These are phyloP conservation scores for Cephalopterus ornatus DNA, from an alignment of 2,113 vertebrate species.

Conservation along the genomic window DNA sequence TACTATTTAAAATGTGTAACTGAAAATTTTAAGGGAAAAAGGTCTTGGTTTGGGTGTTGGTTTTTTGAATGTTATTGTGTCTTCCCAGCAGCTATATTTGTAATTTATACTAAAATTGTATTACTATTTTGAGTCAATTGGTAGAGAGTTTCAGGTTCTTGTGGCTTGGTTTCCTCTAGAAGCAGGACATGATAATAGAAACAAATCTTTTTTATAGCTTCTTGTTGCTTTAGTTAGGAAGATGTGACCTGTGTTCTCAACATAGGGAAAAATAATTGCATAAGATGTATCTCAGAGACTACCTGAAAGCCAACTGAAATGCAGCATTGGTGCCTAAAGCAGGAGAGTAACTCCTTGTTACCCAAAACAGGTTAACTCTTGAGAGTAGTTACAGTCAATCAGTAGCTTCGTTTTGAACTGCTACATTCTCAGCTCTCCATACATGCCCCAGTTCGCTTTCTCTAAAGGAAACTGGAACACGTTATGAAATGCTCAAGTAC, in stretches of 20 bases:
- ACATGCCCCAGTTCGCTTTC: rapidly evolving
- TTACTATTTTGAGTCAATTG: background rate
- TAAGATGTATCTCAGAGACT: background rate
- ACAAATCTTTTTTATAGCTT: background rate
- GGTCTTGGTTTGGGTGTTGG: background rate
- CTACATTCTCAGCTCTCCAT: background rate
- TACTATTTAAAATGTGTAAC: background rate
- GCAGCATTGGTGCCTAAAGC: background rate
- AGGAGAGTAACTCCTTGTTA: background rate
- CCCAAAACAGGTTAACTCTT: background rate
- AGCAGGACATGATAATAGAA: background rate
- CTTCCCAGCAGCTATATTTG: background rate
- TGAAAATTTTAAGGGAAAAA: background rate
- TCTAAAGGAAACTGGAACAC: background rate
- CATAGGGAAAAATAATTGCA: background rate
- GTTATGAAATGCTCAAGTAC: rapidly evolving
- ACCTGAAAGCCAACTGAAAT: background rate
- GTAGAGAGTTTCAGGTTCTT: background rate
- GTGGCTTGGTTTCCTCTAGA: background rate
- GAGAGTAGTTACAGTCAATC: background rate
- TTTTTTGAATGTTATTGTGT: background rate
- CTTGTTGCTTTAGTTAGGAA: background rate
- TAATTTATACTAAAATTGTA: background rate
- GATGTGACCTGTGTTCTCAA: background rate
- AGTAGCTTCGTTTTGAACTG: background rate